Conservation (phyloP, 2,113 vertebrate genomes). For the Epinephelus cyanopodus region DNA sequence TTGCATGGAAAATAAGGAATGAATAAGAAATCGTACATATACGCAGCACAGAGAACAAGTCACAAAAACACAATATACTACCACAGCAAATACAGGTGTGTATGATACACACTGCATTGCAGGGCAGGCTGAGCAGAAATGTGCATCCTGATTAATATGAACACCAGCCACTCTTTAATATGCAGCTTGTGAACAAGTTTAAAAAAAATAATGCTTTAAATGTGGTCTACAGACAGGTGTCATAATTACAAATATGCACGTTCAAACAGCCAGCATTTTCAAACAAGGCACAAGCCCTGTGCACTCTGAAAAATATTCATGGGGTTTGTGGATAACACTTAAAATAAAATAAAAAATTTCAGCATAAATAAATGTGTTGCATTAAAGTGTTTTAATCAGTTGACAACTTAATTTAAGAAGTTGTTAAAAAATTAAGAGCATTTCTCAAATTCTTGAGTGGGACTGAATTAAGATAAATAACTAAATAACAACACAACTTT, state of each 20-base stretch:
- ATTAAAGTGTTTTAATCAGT: too few species aligned
- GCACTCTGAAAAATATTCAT: background rate
- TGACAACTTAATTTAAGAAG: too few species aligned
- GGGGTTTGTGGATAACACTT: too few species aligned
- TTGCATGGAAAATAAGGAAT: background rate
- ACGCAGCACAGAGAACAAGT: background rate
- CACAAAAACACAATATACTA: background rate
- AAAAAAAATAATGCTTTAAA: background rate
- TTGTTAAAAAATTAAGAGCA: too few species aligned
- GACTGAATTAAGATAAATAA: too few species aligned
- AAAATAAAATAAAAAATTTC: too few species aligned
- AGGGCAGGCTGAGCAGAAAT: background rate
- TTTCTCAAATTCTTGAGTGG: too few species aligned
- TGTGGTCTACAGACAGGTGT: background rate
- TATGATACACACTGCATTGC: background rate
- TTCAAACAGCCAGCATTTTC: constrained; percentile 3
- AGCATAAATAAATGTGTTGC: too few species aligned
- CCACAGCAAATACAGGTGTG: background rate
- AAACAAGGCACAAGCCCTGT: background rate
- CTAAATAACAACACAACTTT: too few species aligned
- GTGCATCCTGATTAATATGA: background rate
- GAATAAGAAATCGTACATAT: background rate
- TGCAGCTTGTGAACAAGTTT: background rate
- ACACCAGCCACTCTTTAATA: constrained; percentile 2
- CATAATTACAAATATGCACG: background rate